Conservation (phyloP, 2,888 invertebrate genomes). For the Lycocerus yunnanus region DNA sequence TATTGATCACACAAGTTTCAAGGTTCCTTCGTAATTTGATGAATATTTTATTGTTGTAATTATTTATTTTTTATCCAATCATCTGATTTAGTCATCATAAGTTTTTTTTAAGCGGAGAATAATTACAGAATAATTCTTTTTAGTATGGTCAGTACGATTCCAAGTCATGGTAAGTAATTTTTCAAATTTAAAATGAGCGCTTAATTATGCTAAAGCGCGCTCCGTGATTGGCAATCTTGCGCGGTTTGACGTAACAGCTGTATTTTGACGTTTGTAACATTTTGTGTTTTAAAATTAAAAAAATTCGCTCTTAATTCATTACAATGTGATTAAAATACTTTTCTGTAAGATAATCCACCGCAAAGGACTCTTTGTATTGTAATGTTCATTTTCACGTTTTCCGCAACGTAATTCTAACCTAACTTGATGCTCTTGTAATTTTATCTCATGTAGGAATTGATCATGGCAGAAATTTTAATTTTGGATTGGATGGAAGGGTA, state of each 20-base stretch:
- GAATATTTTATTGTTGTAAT: background rate
- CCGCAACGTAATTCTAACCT: background rate
- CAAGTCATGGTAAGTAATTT: background rate
- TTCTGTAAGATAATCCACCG: background rate
- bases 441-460: slow-evolving; percentile 32
- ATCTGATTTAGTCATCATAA: background rate
- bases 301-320: background rate
- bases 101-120: background rate
- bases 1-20: background rate
- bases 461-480: slow-evolving; percentile 62
- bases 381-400: background rate
- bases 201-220: background rate
- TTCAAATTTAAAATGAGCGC: background rate
- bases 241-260: background rate
- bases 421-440: background rate
- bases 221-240: background rate
- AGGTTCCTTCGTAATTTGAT: background rate
- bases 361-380: background rate
- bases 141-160: background rate
- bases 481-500: slow-evolving; percentile 84
- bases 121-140: background rate
- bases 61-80: background rate
- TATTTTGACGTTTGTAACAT: slow-evolving; percentile 1
- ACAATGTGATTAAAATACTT: background rate
- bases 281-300: background rate